Percentiles rank a stretch among this genome's conserved stretches.
These are phyloP conservation scores for Phortica magna DNA, from an alignment of 2,888 invertebrate genomes.

Conservation along the genomic window DNA sequence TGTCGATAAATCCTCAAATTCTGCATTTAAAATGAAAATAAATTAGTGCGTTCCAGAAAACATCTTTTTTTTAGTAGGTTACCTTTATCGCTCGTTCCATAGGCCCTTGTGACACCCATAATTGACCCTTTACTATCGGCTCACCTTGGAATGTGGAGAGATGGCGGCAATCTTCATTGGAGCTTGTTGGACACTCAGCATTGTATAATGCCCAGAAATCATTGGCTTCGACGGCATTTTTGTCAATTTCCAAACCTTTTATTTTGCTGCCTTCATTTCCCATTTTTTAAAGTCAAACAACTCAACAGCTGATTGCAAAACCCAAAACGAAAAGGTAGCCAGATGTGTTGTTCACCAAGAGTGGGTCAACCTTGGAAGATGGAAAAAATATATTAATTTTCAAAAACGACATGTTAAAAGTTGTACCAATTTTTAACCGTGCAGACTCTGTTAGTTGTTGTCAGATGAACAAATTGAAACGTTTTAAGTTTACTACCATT, in stretches of 20 bases:
- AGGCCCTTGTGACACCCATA: slow-evolving; percentile 83
- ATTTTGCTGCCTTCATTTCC: slow-evolving; percentile 88
- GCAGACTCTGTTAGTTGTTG: no score
- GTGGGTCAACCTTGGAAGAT: no score
- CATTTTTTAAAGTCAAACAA: slow-evolving; percentile 79
- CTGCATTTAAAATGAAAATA: slow-evolving; percentile 77
- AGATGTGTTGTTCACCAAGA: no score
- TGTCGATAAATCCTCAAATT: slow-evolving; percentile 91
- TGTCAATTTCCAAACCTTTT: slow-evolving; percentile 84
- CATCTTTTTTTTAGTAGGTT: slow-evolving; percentile 56
- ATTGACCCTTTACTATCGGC: slow-evolving; percentile 81
- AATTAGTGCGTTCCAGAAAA: background rate
- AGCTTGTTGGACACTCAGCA: slow-evolving; percentile 74
- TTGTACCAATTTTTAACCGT: no score
- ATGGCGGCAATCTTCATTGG: slow-evolving; percentile 78
- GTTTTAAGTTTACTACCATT: no score
- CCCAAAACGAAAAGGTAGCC: no score
- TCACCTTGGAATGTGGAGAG: slow-evolving; percentile 89
- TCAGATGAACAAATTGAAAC: no score
- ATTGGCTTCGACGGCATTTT: slow-evolving; percentile 86
- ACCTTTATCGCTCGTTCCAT: slow-evolving; percentile 89
- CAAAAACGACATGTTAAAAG: no score
- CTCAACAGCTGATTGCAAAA: background rate
- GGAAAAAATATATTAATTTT: no score
- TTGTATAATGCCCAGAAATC: slow-evolving; percentile 88